Conservation (phyloP, 2,888 invertebrate species). For the Drymonia ruficornis region DNA sequence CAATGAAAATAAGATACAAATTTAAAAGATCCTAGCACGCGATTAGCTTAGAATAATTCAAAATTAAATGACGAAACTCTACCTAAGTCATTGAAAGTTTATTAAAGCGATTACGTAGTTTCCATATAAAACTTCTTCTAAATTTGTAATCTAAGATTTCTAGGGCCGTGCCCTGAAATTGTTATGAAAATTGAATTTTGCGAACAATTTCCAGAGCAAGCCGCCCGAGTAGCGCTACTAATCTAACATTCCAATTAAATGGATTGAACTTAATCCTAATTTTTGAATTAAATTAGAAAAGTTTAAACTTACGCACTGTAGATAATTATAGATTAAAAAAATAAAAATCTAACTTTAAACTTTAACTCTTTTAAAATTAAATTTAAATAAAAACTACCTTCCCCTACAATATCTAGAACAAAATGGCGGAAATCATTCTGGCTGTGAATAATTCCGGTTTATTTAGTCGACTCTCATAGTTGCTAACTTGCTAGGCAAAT, state of each 20-base stretch:
- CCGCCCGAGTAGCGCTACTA: slow-evolving; percentile 67
- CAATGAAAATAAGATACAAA: slow-evolving; percentile 43
- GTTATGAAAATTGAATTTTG: slow-evolving; percentile 41
- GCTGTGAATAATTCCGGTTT: slow-evolving; percentile 79
- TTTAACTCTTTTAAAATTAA: slow-evolving; percentile 57
- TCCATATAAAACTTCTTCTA: slow-evolving; percentile 78
- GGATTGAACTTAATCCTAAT: slow-evolving; percentile 69
- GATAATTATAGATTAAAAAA: slow-evolving; percentile 77
- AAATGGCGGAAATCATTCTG: slow-evolving; percentile 81
- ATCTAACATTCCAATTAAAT: slow-evolving; percentile 74
- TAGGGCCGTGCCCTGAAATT: slow-evolving; percentile 45
- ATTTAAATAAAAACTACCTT: slow-evolving; percentile 52
- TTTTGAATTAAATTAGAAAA: slow-evolving; percentile 73
- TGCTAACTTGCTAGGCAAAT: slow-evolving; percentile 38
- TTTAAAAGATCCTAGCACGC: slow-evolving; percentile 67
- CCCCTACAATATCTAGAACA: slow-evolving; percentile 78
- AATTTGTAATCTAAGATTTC: slow-evolving; percentile 76
- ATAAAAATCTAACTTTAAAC: slow-evolving; percentile 63
- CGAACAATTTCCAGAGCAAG: slow-evolving; percentile 42
- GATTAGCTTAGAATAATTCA: slow-evolving; percentile 76
- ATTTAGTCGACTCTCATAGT: slow-evolving; percentile 64
- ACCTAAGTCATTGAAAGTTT: slow-evolving; percentile 67
- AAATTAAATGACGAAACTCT: slow-evolving; percentile 69
- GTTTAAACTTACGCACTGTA: slow-evolving; percentile 81
- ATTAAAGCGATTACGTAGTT: slow-evolving; percentile 74